A percentile compares a stretch with the other conserved stretches of the same genome.
Evolutionary conservation across 1,140 invertebrate genomes (phyloP).

Genomic region (Lethocerus indicus): DNA sequence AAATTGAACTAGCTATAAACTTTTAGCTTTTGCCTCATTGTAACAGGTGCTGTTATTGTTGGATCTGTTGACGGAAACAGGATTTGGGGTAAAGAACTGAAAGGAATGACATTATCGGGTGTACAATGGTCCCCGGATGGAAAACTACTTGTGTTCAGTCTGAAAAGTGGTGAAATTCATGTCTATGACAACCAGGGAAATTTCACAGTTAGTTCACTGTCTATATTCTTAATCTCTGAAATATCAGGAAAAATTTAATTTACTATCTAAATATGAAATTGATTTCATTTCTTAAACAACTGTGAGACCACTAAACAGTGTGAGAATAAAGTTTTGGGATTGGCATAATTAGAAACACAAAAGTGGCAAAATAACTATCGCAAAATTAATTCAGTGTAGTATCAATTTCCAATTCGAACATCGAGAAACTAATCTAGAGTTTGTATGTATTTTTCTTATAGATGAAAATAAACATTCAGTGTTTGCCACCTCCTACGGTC

Average conservation of each 20-base stretch:
- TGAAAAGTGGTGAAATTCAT: constrained; percentile 81
- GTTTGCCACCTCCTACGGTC: constrained; percentile 27
- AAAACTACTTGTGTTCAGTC: constrained; percentile 75
- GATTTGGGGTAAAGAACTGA: constrained; percentile 95
- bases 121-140: constrained; percentile 95
- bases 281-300: too few species aligned
- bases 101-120: constrained; percentile 50
- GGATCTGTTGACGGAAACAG: constrained; percentile 94
- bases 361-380: too few species aligned
- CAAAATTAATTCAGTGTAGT: too few species aligned
- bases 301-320: too few species aligned
- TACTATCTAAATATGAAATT: too few species aligned
- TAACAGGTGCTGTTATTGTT: constrained; percentile 62
- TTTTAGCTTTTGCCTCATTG: background rate
- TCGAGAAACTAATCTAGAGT: too few species aligned
- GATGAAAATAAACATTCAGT: constrained; percentile 48
- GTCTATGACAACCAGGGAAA: constrained; percentile 84
- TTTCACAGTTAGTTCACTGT: constrained; percentile 15
- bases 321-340: too few species aligned
- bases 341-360: too few species aligned
- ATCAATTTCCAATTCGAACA: too few species aligned
- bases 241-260: too few species aligned
- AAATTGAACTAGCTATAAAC: background rate
- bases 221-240: too few species aligned
- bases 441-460: constrained; percentile 22